These are phyloP conservation scores for Macropis europaea DNA, from an alignment of 2,888 invertebrate species.

Conservation along the genomic window DNA sequence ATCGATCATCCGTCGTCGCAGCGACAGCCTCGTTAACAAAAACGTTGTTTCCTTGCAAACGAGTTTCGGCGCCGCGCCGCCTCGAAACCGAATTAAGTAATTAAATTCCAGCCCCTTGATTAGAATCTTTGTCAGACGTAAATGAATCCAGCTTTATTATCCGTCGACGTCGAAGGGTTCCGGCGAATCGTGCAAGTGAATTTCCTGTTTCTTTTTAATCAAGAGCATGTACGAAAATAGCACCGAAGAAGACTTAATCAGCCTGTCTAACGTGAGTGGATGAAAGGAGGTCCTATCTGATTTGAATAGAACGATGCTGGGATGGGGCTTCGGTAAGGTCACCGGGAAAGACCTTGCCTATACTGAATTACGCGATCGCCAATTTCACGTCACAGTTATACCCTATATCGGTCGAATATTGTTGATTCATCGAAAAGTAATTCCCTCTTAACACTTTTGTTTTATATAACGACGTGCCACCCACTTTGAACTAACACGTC, in stretches of 20 bases:
- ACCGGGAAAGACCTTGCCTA: slow-evolving; percentile 51
- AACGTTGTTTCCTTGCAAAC: slow-evolving; percentile 1
- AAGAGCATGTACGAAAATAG: slow-evolving; percentile 56
- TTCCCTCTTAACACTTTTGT: slow-evolving; percentile 28
- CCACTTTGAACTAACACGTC: neutral
- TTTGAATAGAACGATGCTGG: slow-evolving; percentile 69
- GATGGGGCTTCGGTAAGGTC: slow-evolving; percentile 69
- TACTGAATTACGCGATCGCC: slow-evolving; percentile 53
- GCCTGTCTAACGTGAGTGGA: slow-evolving; percentile 60
- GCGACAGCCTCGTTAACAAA: neutral
- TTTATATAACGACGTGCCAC: slow-evolving; percentile 23
- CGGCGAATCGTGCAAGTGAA: slow-evolving; percentile 23
- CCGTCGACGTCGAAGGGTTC: neutral
- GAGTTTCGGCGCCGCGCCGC: neutral
- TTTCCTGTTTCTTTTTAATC: slow-evolving; percentile 56
- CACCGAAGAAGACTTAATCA: slow-evolving; percentile 51
- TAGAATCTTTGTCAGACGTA: slow-evolving; percentile 32
- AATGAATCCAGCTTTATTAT: slow-evolving; percentile 8
- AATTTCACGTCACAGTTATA: slow-evolving; percentile 38
- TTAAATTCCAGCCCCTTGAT: slow-evolving; percentile 21
- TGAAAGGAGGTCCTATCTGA: slow-evolving; percentile 69
- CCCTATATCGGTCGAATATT: slow-evolving; percentile 37
- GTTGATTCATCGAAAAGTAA: slow-evolving; percentile 47
- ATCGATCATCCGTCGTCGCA: slow-evolving; percentile 10
- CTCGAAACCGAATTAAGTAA: slow-evolving; percentile 11